These are phyloP conservation scores for Branchellion lobata DNA, from an alignment of 2,888 invertebrate species.

Conservation along the genomic window DNA sequence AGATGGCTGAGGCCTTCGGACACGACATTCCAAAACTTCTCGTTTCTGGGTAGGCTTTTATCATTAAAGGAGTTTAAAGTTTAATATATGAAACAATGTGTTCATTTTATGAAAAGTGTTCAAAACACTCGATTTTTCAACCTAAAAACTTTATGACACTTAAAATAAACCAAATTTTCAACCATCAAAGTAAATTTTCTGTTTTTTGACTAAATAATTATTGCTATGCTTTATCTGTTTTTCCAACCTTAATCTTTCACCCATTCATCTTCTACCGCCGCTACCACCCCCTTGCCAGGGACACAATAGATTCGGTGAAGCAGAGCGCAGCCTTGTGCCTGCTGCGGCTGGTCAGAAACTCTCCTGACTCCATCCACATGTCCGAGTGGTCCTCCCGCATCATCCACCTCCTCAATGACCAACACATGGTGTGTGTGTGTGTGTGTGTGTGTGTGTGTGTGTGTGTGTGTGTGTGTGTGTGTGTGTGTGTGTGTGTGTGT, in stretches of 20 bases:
- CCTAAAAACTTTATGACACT: too few relatives aligned
- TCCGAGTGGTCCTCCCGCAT: conserved; percentile 99
- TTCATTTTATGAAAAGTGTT: too few relatives aligned
- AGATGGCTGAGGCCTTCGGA: conserved; percentile 99
- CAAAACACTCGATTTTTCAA: too few relatives aligned
- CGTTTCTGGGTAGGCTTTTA: conserved; percentile 82
- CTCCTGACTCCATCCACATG: conserved; percentile 85
- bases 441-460: conserved; percentile 16
- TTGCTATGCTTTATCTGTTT: neutral
- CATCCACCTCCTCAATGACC: conserved; percentile 95
- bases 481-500: conserved; percentile 23
- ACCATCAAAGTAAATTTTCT: neutral
- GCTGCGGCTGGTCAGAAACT: conserved; percentile 86
- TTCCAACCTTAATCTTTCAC: too few relatives aligned
- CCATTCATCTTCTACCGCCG: too few relatives aligned
- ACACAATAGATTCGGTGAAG: conserved; percentile 98
- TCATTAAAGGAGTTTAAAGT: too few relatives aligned
- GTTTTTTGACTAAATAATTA: neutral
- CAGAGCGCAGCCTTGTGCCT: conserved; percentile 97
- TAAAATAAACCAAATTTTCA: too few relatives aligned
- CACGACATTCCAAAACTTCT: conserved; percentile 96
- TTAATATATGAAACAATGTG: too few relatives aligned
- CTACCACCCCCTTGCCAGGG: too few relatives aligned
- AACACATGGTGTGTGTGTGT: conserved; percentile 73
- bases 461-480: neutral